A percentile compares a stretch with the other conserved stretches of the same genome.
phyloP scores from a whole-genome alignment of 2,888 invertebrate genomes.

The Polylopha cassiicola region DNA sequence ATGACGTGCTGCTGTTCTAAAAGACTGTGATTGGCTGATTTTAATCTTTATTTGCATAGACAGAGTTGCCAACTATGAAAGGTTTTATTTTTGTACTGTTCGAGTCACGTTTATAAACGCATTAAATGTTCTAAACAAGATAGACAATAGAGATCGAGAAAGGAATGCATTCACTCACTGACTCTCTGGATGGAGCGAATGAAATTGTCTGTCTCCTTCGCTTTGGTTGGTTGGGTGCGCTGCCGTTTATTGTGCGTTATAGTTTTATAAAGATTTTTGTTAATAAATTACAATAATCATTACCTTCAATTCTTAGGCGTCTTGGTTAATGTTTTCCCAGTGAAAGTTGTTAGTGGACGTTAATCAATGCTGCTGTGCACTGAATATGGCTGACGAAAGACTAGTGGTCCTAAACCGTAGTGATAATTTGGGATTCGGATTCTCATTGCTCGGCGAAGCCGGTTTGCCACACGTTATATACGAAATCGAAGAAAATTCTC shows the following conservation, averaged over 20 bases:
- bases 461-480: slow-evolving; percentile 95
- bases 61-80: neutral
- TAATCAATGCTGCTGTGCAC: slow-evolving; percentile 72
- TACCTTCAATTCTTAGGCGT: slow-evolving; percentile 41
- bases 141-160: slow-evolving; percentile 6
- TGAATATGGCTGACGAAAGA: slow-evolving; percentile 92
- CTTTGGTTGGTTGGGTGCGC: slow-evolving; percentile 71
- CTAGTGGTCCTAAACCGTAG: slow-evolving; percentile 91
- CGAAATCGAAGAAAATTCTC: slow-evolving; percentile 94
- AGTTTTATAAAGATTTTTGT: slow-evolving; percentile 57
- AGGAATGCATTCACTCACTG: too few species aligned
- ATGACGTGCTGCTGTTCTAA: neutral
- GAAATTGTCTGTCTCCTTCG: slow-evolving; percentile 38
- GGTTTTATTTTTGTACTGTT: neutral
- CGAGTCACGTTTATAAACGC: slow-evolving; percentile 6
- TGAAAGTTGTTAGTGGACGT: slow-evolving; percentile 58
- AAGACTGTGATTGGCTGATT: slow-evolving; percentile 1
- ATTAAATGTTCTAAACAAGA: slow-evolving; percentile 1
- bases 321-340: slow-evolving; percentile 50
- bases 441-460: slow-evolving; percentile 92
- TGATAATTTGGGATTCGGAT: slow-evolving; percentile 93
- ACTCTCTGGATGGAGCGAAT: slow-evolving; percentile 10
- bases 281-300: slow-evolving; percentile 43
- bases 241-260: slow-evolving; percentile 58
- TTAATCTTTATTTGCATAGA: neutral